Evolutionary conservation across 1,140 invertebrate species (phyloP).

Genomic region (Lutraria rhynchaena): DNA sequence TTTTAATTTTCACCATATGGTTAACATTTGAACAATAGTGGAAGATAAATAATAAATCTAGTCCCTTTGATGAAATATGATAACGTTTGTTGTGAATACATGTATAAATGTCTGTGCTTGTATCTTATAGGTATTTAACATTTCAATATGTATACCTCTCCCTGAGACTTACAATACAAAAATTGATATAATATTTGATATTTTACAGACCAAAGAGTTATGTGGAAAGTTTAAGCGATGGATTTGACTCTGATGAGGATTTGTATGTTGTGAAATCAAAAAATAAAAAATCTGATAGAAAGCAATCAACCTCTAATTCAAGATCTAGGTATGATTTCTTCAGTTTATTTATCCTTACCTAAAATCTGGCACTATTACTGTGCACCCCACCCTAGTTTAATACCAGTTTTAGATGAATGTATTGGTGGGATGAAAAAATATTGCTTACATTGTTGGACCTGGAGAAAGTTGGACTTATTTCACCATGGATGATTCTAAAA

Average conservation of each 20-base stretch:
- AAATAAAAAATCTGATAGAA: neutral
- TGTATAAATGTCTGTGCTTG: neutral
- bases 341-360: neutral
- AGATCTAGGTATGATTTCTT: neutral
- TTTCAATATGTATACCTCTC: neutral
- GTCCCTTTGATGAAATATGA: neutral
- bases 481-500: no score
- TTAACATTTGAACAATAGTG: no score
- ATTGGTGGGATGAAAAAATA: no score
- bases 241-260: constrained; percentile 40
- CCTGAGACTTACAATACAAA: neutral
- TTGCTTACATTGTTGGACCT: no score
- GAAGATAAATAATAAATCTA: no score
- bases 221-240: constrained; percentile 48
- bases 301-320: neutral
- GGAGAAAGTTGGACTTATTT: no score
- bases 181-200: neutral
- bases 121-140: neutral
- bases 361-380: no score
- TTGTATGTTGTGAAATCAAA: neutral
- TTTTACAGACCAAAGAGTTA: constrained; percentile 42
- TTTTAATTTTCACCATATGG: no score
- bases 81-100: neutral
- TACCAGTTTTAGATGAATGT: no score
- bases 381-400: no score